Evolutionary conservation across 2,113 vertebrate species (phyloP), one percentile per base, ranked within the genome.

Genomic region (Pangasianodon gigas): DNA sequence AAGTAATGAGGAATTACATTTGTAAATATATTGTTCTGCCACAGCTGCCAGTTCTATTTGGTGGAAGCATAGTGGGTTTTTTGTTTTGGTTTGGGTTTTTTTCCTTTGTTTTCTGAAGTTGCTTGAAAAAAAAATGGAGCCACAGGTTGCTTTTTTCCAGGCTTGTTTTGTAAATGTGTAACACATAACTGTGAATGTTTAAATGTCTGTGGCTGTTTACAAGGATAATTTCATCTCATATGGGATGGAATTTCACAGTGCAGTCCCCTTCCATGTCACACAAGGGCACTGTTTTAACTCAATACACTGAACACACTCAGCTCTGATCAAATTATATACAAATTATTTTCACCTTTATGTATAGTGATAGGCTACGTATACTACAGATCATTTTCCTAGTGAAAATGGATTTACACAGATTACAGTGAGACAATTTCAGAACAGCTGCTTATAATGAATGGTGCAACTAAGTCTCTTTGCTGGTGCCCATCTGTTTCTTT

Each of bases 251-350:
- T 85, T 69, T 32, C 62, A 67, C 46, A 48, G 46, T 24, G 48
- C n/a, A 37, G 48, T 21, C 48, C n/a, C 29, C 60, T 85, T 26
- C 44, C 9, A 74, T 74, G 65, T 86, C 46, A 37, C n/a, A 71
- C 16, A 37, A 71, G 16, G n/a, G 29, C 48, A 71, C 48, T 58
- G 21, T 71, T 69, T 71, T 74, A 71, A 54, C 65, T 52, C 84
- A 86, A 71, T 51, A 52, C 44, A 21, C 46, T n/a, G 26, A 52
- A 86, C 84, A 71, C 29, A 16, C 19, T 71, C 46, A 32, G 29
- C 37, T 46, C 51, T 87, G 9, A 86, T 54, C 67, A 75, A 86
- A 86, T 71, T 37, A 71, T 52, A 52, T 51, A 44, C 37, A 75
- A 24, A 75, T 79, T 79, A 74, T 56, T 75, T 52, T 54, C 41